Percentiles rank a stretch among this genome's conserved stretches.
phyloP scores from a whole-genome alignment of 1,140 invertebrate species.

The Drosophila simulans region DNA sequence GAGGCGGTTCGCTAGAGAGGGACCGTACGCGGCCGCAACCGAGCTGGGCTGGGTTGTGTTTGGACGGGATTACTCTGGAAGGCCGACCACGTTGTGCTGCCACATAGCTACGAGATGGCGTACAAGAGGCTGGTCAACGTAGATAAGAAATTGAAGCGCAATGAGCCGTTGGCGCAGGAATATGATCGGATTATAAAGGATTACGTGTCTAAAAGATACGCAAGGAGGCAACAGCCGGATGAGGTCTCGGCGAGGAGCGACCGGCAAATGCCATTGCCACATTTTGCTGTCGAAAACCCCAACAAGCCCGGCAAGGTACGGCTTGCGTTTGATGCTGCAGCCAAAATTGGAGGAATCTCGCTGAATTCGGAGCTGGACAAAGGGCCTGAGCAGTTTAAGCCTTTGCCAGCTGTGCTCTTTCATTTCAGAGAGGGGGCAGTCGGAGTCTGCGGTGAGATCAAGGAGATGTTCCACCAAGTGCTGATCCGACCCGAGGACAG shows the following conservation, averaged over 20 bases:
- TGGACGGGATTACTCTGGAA: too few relatives aligned
- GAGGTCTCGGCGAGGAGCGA: too few relatives aligned
- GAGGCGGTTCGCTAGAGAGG: background rate
- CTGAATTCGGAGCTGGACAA: background rate
- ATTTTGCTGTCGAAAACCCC: too few relatives aligned
- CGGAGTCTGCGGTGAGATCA: background rate
- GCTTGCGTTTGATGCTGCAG: background rate
- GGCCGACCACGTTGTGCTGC: too few relatives aligned
- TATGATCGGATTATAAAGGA: background rate
- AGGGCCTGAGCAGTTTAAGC: background rate
- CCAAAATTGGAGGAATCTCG: background rate
- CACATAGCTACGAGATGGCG: too few relatives aligned
- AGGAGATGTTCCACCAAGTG: background rate
- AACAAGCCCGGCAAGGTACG: background rate
- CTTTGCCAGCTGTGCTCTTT: background rate
- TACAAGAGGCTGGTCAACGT: background rate
- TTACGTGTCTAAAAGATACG: background rate
- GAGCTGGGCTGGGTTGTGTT: too few relatives aligned
- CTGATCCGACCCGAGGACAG: constrained; percentile 1
- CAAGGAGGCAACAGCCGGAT: too few relatives aligned
- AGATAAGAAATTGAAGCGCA: background rate
- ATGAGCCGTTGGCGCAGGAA: background rate
- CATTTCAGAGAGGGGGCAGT: background rate
- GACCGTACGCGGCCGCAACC: background rate
- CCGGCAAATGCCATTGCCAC: too few relatives aligned